Conservation (phyloP, 2,113 vertebrate genomes). For the Glaucidium brasilianum region DNA sequence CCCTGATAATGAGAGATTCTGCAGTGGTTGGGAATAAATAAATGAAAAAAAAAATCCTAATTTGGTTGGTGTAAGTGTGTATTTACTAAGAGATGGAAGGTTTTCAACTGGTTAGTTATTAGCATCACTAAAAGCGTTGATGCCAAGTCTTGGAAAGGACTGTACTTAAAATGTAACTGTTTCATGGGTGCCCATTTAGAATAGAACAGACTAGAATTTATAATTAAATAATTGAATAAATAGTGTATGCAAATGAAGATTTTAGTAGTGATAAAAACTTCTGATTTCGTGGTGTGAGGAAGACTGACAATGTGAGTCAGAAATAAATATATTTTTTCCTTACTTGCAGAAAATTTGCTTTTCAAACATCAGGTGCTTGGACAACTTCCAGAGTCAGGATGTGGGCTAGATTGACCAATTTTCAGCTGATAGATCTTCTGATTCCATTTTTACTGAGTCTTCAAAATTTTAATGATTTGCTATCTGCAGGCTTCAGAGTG, state of each 20-base stretch:
- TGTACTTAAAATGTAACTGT: not conserved
- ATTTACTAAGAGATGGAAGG: not conserved
- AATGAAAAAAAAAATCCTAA: not conserved
- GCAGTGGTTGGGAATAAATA: not conserved
- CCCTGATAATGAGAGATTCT: too few species aligned
- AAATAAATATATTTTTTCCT: constrained; percentile 15
- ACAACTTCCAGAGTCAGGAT: constrained; percentile 38
- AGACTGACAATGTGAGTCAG: not conserved
- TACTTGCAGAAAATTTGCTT: constrained; percentile 30
- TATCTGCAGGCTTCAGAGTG: constrained; percentile 18
- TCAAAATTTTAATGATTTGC: constrained; percentile 45
- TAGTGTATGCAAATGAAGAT: not conserved
- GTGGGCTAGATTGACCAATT: constrained; percentile 21
- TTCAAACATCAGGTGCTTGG: constrained; percentile 49
- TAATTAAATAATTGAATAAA: not conserved
- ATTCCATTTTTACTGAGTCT: constrained; percentile 37
- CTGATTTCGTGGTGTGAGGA: not conserved
- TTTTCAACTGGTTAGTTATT: not conserved
- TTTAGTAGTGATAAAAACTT: not conserved
- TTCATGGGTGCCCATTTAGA: not conserved
- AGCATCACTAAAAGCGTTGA: not conserved
- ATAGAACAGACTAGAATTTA: not conserved
- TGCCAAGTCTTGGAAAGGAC: not conserved
- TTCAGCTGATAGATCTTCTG: constrained; percentile 32
- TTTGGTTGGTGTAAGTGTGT: not conserved